Percentiles rank a stretch among this genome's conserved stretches.
Evolutionary conservation across 2,888 invertebrate species (phyloP).

Genomic region (Noctua pronuba): DNA sequence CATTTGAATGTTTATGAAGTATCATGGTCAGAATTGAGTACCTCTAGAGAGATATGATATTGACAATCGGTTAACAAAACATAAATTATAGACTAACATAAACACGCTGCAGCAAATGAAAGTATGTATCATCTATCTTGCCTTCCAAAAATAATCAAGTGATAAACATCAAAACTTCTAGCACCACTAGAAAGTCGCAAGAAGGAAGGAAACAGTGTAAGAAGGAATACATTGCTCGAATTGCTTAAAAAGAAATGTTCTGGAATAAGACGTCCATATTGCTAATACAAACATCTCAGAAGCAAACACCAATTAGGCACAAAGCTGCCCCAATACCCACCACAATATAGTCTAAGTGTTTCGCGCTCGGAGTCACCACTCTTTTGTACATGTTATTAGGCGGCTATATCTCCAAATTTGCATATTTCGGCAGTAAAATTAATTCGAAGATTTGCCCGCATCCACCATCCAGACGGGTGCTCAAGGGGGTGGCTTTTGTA

Average conservation of each 20-base stretch:
- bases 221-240: neutral
- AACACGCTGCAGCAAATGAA: neutral
- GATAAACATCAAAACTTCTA: neutral
- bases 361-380: slow-evolving; percentile 87
- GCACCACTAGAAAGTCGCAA: neutral
- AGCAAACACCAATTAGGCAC: slow-evolving; percentile 59
- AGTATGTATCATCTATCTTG: neutral
- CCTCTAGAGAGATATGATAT: neutral
- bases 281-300: slow-evolving; percentile 49
- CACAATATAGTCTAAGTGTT: slow-evolving; percentile 73
- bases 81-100: neutral
- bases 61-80: too few relatives aligned
- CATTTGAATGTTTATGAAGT: neutral
- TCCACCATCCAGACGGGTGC: slow-evolving; percentile 82
- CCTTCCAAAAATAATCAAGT: neutral
- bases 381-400: slow-evolving; percentile 91
- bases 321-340: slow-evolving; percentile 30
- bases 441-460: slow-evolving; percentile 91
- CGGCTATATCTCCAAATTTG: slow-evolving; percentile 89
- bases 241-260: neutral
- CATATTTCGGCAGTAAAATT: slow-evolving; percentile 91
- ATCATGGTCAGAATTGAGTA: neutral
- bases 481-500: slow-evolving; percentile 75
- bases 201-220: too few relatives aligned
- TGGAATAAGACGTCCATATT: neutral